Evolutionary conservation across 2,113 vertebrate species (phyloP).

Genomic region (Psammodynastes pulverulentus): DNA sequence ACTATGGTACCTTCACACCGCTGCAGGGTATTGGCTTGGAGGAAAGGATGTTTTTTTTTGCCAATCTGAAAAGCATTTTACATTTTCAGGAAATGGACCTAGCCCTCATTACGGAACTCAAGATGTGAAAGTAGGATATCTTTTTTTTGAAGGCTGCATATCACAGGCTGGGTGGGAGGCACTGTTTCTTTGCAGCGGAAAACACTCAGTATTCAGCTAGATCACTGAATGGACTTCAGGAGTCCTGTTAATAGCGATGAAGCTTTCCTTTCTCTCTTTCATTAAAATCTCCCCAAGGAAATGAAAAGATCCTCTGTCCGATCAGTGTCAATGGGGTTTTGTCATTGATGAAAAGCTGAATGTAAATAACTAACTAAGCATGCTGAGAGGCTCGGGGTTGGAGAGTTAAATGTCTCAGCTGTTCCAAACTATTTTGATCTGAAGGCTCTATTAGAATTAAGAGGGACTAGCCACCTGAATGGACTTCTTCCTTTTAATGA

Average conservation of each 20-base stretch:
- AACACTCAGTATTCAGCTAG: conserved; percentile 59
- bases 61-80: neutral
- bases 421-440: conserved; percentile 66
- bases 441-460: conserved; percentile 54
- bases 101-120: neutral
- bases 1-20: neutral
- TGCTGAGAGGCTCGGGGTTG: conserved; percentile 64
- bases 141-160: conserved; percentile 35
- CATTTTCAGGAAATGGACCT: neutral
- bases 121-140: conserved; percentile 20
- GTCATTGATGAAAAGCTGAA: conserved; percentile 67
- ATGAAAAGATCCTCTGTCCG: conserved; percentile 77
- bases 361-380: conserved; percentile 70
- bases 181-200: conserved; percentile 54
- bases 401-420: conserved; percentile 66
- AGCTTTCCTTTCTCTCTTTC: conserved; percentile 72
- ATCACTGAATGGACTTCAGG: conserved; percentile 66
- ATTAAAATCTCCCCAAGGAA: conserved; percentile 67
- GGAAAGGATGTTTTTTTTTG: neutral
- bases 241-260: conserved; percentile 68
- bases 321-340: conserved; percentile 74
- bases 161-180: conserved; percentile 49
- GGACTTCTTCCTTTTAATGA: conserved; percentile 11
- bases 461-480: conserved; percentile 42
- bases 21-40: neutral